Percentiles rank a stretch among this genome's conserved stretches.
These are phyloP conservation scores for Conopomorpha cramerella DNA, from an alignment of 1,140 invertebrate species.

Conservation along the genomic window DNA sequence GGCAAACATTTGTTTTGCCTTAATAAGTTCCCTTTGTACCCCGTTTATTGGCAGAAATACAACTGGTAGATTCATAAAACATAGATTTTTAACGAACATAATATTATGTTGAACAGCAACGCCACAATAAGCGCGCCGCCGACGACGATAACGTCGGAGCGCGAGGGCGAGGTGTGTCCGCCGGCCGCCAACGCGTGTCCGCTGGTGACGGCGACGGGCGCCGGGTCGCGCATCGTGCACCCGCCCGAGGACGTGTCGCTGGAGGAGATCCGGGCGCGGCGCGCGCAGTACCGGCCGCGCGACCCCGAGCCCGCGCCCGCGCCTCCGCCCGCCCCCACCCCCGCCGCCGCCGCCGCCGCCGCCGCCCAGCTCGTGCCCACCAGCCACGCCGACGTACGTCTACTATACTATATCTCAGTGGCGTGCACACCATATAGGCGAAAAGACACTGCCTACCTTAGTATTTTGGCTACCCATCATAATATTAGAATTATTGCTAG, in stretches of 20 bases:
- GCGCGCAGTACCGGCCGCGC: slow-evolving; percentile 73
- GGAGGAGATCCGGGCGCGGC: slow-evolving; percentile 82
- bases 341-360: slow-evolving; percentile 43
- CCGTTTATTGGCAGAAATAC: no score
- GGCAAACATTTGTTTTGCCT: no score
- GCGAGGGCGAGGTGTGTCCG: slow-evolving; percentile 44
- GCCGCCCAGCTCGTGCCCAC: slow-evolving; percentile 48
- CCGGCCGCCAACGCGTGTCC: slow-evolving; percentile 68
- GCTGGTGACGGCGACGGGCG: slow-evolving; percentile 78
- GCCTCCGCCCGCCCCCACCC: slow-evolving; percentile 12
- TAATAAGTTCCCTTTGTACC: no score
- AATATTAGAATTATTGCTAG: no score
- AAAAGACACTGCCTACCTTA: no score
- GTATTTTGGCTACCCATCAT: no score
- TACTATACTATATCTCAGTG: no score
- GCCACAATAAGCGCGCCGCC: slow-evolving; percentile 73
- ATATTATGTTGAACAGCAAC: no score
- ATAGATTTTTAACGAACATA: no score
- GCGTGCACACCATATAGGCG: no score
- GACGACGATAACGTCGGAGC: slow-evolving; percentile 51
- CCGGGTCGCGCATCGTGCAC: slow-evolving; percentile 91
- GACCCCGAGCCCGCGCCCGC: slow-evolving; percentile 22
- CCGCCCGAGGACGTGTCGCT: slow-evolving; percentile 92
- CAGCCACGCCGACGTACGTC: slow-evolving; percentile 59
- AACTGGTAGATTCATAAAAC: no score